Base-by-base conservation (phyloP, 1,140 invertebrate genomes). In the Frieseomelitta varia region DNA sequence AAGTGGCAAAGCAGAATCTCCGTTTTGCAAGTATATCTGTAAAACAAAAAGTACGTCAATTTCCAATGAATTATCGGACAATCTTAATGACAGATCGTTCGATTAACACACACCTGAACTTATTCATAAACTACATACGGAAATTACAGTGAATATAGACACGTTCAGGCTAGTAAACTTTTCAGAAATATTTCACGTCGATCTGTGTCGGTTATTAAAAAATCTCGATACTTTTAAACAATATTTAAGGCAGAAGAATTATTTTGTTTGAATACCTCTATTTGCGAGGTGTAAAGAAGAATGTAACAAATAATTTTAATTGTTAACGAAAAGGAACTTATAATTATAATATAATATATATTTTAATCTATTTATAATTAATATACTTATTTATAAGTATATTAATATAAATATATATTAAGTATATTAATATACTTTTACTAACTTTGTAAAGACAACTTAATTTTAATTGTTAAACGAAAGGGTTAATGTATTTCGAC, bases 101-200 rank as follows among this genome's bases (percentile, higher is more conserved):
- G 3, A 21, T 27, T 8, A 67, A 12, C 12, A 79, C 14, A 12
- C 30, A 71, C 39, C 17, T 58, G 21, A 79, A 79, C 21, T 58
- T 72, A n/a, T 55, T 63, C n/a, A 27, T 47, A 82, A 76, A 82
- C 14, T 68, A 21, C 71, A 27, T 8, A 51, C 27, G 63, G 39
- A 34, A 55, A 39, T 19, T 27, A 34, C 11, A 4, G 2, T 72
- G 75, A 84, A 72, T 4, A 21, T 24, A 27, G 80, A 34, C 3
- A 39, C 63, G 3, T 39, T 39, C 73, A 77, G 73, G 55, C 4
- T 77, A 27, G 63, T 68, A 82, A 82, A 81, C 80, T 19, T 77
- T 82, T 14, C 34, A 17, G 24, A 65, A 19, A 34, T 39, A 55
- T 39, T 65, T 14, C 14, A 10, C 15, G 14, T 39, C n/a, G 39